Base-by-base conservation (phyloP, 1,140 invertebrate genomes). In the Bombus superbus region DNA sequence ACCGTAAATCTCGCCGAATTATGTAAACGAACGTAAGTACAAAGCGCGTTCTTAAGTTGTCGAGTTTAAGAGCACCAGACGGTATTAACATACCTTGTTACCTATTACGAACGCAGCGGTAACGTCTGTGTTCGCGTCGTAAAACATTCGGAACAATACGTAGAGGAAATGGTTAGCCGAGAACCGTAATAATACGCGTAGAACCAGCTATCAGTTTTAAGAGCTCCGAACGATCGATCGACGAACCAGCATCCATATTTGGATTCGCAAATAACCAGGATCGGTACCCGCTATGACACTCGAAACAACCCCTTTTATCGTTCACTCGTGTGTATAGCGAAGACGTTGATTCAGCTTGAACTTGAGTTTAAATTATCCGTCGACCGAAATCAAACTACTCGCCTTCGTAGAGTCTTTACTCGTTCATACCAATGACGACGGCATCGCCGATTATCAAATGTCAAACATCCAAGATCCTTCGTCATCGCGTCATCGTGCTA, bases 61-160 rank as follows among this genome's bases (percentile, higher is more conserved):
- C 13, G 8, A 35, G 40, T 32, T 66, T 79, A 44, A 44, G 4
- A 44, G 10, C 68, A 47, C 10, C 44, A 40, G 35, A 71, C 25
- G 68, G 57, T 59, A 84, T 87, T 88, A 88, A 83, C 53, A 40
- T 62, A 40, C 28, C 47, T 22, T 35, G 44, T 66, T 68, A 47
- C n/a, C 47, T 13, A 78, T 88, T 89, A 85, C n/a, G 57, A 81
- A 57, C 40, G 38, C 25, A 35, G 38, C 73, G 66, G n/a, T 64
- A 88, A 85, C 68, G 75, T 44, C 79, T 59, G 62, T 68, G 86
- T 57, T 18, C 47, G 64, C 42, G 25, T 86, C 82, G 86, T 89
- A 89, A 88, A 89, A 76, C 71, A 73, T 69, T 69, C n/a, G 47
- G 59, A 73, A 85, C 77, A 78, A 88, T 88, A 80, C 78, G 75